Evolutionary conservation across 2,797 vertebrate genomes (phyloP), one percentile per base, ranked within the genome.

Genomic region (Clarias laeviceps): DNA sequence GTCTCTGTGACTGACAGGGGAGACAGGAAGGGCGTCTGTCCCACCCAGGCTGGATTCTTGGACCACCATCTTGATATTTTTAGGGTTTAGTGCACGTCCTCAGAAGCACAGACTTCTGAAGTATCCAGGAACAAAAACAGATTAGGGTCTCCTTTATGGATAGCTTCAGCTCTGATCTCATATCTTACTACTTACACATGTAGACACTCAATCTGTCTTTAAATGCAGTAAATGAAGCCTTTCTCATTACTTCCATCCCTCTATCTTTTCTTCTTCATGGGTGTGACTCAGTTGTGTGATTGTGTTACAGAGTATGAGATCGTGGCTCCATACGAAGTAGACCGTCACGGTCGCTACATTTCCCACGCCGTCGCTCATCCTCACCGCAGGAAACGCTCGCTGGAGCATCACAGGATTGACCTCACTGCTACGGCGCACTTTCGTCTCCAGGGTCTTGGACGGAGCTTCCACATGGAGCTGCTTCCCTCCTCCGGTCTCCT

Each of bases 401-500:
- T 83, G 70, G 65, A 87, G n/a, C 85, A 0, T 34, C 27, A 0
- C 9, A 84, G 45, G 20, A 86, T 27, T 0, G 91, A 90, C 27
- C 82, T 4, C 24, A 54, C 78, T 0, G 82, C 91, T 70, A 89
- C 72, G 0, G 91, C 96, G 37, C 95, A 97, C 90, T 95, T 97
- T 83, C 94, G 87, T 62, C 91, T 98, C 22, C 92, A 89, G 7
- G 97, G 97, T 87, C 91, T 95, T 90, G 94, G 94, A 57, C 95
- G 94, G 54, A 93, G 97, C 90, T 96, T 98, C 92, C 96, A 96
- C 87, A 90, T 98, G 93, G 95, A 97, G 91, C 92, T 98, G 86
- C 94, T 73, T 82, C 82, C 93, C 4, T 95, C 96, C 0, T 74
- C 90, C 54, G 89, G 80, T 78, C 91, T 98, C 76, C 90, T 97